Percentiles rank a stretch among this genome's conserved stretches.
phyloP scores from a whole-genome alignment of 2,113 vertebrate genomes.

The Proterorhinus semilunaris region DNA sequence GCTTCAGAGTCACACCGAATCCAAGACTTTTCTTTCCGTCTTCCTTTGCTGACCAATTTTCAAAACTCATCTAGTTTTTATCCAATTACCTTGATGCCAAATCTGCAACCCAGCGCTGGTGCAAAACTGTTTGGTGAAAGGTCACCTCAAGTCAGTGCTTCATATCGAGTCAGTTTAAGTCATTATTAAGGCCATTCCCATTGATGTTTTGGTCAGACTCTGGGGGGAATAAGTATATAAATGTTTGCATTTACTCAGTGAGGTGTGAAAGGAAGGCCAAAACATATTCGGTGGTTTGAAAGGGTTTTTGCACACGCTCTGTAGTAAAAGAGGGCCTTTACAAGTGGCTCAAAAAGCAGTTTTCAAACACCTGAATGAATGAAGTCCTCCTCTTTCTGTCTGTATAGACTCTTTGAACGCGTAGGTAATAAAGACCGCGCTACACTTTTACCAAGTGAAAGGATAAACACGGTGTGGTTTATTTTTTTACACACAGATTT shows the following conservation, averaged over 20 bases:
- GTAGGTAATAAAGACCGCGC: not conserved
- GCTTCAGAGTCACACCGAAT: too few relatives aligned
- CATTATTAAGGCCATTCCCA: not conserved
- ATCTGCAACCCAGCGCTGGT: not conserved
- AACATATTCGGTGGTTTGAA: not conserved
- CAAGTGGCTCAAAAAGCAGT: not conserved
- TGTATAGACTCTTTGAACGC: slow-evolving; percentile 2
- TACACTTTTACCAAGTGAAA: slow-evolving; percentile 54
- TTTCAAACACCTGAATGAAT: slow-evolving; percentile 5
- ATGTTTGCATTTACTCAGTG: not conserved
- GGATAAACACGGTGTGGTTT: slow-evolving; percentile 69
- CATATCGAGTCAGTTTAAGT: not conserved
- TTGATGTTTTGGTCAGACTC: not conserved
- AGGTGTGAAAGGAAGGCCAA: not conserved
- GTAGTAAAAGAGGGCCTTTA: not conserved
- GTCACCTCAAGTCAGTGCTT: not conserved
- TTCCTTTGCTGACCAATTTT: not conserved
- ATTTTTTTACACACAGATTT: slow-evolving; percentile 70
- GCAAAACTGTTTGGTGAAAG: not conserved
- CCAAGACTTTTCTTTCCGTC: not conserved
- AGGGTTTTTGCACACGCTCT: not conserved
- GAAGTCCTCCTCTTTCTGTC: slow-evolving; percentile 3
- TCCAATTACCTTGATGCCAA: not conserved
- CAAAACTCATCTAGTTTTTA: not conserved
- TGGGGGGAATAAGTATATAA: not conserved